Conservation (phyloP, 2,797 vertebrate species). For the Falco cherrug region DNA sequence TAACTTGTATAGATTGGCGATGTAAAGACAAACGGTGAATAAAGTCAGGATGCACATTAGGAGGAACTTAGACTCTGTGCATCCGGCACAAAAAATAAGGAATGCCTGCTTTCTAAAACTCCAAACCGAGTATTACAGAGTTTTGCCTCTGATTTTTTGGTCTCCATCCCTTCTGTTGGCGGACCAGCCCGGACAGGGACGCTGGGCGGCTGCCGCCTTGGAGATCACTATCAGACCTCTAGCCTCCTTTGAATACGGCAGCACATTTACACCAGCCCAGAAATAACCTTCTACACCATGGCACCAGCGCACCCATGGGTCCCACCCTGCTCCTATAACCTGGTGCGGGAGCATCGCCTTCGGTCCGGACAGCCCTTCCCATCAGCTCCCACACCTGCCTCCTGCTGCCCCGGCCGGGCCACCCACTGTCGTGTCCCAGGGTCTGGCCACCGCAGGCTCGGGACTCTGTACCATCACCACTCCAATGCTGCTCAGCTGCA, state of each 20-base stretch:
- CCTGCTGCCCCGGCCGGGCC: neutral
- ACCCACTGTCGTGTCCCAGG: too few species aligned
- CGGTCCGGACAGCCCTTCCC: neutral
- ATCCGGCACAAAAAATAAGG: too few species aligned
- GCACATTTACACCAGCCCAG: neutral
- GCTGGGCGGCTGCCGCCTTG: neutral
- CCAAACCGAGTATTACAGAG: too few species aligned
- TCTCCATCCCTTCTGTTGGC: neutral
- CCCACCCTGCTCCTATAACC: neutral
- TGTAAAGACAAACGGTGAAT: too few species aligned
- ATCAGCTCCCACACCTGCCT: neutral
- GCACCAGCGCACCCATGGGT: accelerated
- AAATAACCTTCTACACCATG: neutral
- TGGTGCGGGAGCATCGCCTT: accelerated
- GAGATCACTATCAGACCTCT: neutral
- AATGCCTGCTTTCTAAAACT: too few species aligned
- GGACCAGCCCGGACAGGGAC: accelerated
- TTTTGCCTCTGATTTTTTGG: too few species aligned
- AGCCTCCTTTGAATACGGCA: accelerated
- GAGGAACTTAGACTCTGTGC: too few species aligned
- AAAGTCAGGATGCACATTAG: too few species aligned
- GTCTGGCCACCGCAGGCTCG: accelerated
- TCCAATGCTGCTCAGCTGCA: accelerated
- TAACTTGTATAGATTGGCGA: too few species aligned
- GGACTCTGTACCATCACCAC: neutral